Evolutionary conservation across 2,797 vertebrate genomes (phyloP), one percentile per base, ranked within the genome.

Genomic region (Adrianichthys oophorus): DNA sequence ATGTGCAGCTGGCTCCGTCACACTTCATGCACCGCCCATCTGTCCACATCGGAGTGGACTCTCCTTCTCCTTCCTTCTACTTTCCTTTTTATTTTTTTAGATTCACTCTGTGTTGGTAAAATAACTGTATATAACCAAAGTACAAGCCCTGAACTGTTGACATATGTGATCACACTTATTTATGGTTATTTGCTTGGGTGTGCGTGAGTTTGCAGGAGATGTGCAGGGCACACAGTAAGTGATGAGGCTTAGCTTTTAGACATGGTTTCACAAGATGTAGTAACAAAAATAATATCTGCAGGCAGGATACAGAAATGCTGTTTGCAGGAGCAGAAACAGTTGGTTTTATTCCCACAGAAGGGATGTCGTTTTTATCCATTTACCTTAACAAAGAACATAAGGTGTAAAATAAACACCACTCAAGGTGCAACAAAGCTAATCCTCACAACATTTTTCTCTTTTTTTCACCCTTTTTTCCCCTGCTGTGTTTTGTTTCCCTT

Each of bases 21-120:
- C 80, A 83, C 85, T 88, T 83, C 80, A 86, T 84, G 87, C 85
- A 75, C 79, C 80, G 63, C 74, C 85, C 89, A 89, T 88, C 85
- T 89, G 86, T 88, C 86, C 82, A 72, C 88, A 86, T 90, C 80
- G 78, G 65, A 62, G 65, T 5, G 49, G 70, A 67, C 81, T 53
- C 61, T n/a, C 65, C 67, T 52, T 64, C 42, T 46, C 44, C 60
- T 60, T 29, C n/a, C 37, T 51, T 57, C 29, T 54, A 26, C 7
- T 26, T n/a, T 46, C 62, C 51, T 51, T 48, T 51, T 54, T 21
- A 46, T 49, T 59, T 24, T 41, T 8, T 53, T 68, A 60, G 56
- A 44, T 51, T 21, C 7, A n/a, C 12, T 37, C 51, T 72, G 63
- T 74, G 64, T 71, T 76, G 44, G 46, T 70, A 70, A 78, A 71